Conservation (phyloP, 2,113 vertebrate species). For the Xenotilapia caudafasciata region DNA sequence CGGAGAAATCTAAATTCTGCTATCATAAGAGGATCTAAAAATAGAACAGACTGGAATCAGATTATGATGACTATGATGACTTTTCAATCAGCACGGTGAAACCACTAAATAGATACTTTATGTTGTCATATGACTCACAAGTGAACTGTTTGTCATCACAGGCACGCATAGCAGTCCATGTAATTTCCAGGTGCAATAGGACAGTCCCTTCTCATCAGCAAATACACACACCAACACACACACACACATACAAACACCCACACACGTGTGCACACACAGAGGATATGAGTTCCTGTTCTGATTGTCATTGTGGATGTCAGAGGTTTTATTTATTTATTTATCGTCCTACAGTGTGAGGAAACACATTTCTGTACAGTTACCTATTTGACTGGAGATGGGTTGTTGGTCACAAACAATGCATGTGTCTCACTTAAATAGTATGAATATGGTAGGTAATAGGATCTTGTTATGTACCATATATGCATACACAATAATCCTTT, state of each 20-base stretch:
- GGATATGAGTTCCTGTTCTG: background rate
- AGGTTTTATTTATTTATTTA: background rate
- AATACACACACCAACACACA: background rate
- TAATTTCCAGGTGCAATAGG: background rate
- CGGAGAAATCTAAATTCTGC: background rate
- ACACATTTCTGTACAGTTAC: background rate
- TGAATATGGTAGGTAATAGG: background rate
- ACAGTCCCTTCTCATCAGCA: background rate
- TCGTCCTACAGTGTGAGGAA: rapidly evolving
- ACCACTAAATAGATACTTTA: background rate
- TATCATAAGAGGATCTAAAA: background rate
- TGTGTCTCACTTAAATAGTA: background rate
- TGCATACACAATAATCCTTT: background rate
- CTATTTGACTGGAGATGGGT: background rate
- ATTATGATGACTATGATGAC: background rate
- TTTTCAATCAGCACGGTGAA: background rate
- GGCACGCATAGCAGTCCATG: background rate
- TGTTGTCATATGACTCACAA: background rate
- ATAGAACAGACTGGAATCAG: background rate
- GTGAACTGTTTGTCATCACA: background rate
- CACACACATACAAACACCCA: background rate
- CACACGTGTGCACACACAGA: background rate
- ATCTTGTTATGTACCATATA: background rate
- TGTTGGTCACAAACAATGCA: background rate
- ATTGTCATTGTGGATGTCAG: background rate